Percentiles rank a stretch among this genome's conserved stretches.
Conservation (phyloP, 1,140 invertebrate species). For the Chironomus tepperi region DNA sequence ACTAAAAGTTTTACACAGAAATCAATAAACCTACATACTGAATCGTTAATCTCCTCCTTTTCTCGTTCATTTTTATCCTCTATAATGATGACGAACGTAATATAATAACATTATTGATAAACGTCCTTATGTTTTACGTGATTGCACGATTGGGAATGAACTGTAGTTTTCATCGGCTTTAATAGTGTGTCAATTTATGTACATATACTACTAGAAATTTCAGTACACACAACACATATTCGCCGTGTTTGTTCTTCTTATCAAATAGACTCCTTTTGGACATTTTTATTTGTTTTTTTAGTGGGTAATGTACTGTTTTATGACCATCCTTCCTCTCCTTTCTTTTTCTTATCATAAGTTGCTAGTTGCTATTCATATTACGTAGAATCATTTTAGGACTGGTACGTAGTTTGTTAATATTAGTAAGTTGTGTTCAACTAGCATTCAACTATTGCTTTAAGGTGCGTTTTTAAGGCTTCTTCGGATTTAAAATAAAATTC, state of each 20-base stretch:
- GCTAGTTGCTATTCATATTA: no score
- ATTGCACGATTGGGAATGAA: background rate
- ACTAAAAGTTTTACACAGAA: background rate
- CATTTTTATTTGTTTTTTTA: conserved; percentile 9
- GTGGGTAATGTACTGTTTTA: background rate
- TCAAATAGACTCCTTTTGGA: background rate
- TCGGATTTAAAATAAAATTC: no score
- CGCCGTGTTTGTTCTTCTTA: background rate
- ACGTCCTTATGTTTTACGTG: background rate
- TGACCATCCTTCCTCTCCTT: background rate
- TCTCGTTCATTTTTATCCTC: background rate
- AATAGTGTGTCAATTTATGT: background rate
- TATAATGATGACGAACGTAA: background rate
- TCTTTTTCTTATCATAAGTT: no score
- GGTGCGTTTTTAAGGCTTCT: no score
- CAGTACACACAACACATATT: no score
- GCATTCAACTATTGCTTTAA: no score
- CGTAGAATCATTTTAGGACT: no score
- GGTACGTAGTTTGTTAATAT: no score
- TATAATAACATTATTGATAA: background rate
- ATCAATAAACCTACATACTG: background rate
- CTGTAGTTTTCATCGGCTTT: background rate
- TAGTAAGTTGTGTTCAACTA: no score
- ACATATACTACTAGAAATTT: background rate
- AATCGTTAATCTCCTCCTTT: background rate